Percentiles rank a stretch among this genome's conserved stretches.
phyloP scores from a whole-genome alignment of 2,888 invertebrate species.

The Antheraea assamensis region DNA sequence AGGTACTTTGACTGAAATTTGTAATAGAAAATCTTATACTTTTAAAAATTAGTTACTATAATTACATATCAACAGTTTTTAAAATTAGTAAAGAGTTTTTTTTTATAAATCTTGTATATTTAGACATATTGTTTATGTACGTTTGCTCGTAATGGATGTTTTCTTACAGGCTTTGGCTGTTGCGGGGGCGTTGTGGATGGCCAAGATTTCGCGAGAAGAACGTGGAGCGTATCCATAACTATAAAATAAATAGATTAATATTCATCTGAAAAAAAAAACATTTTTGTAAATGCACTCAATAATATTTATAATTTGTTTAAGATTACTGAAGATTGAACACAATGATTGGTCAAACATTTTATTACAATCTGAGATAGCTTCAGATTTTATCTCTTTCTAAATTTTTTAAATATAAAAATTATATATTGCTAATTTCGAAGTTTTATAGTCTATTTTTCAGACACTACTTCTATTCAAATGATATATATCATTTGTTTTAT shows the following conservation, averaged over 20 bases:
- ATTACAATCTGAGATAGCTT: not conserved
- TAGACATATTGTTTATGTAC: not conserved
- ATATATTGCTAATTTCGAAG: not conserved
- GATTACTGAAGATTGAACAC: not conserved
- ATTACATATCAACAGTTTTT: too few relatives aligned
- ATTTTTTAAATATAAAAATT: not conserved
- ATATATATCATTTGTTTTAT: too few relatives aligned
- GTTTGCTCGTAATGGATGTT: constrained; percentile 2
- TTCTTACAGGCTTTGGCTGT: constrained; percentile 66
- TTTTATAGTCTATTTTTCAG: too few relatives aligned
- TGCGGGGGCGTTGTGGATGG: constrained; percentile 70
- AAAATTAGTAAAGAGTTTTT: too few relatives aligned
- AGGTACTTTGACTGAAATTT: too few relatives aligned
- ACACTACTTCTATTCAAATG: too few relatives aligned
- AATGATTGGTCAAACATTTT: not conserved
- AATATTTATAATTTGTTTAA: not conserved
- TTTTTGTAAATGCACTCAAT: not conserved
- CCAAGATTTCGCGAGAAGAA: constrained; percentile 68
- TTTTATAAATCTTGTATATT: not conserved
- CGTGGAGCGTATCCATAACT: constrained; percentile 54
- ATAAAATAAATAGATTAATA: constrained; percentile 7
- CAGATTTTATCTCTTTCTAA: not conserved
- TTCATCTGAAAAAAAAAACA: not conserved
- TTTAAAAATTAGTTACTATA: too few relatives aligned
- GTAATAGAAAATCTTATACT: too few relatives aligned